phyloP scores from a whole-genome alignment of 64 coral and sea anemone species.

The Stichodactyla helianthus region DNA sequence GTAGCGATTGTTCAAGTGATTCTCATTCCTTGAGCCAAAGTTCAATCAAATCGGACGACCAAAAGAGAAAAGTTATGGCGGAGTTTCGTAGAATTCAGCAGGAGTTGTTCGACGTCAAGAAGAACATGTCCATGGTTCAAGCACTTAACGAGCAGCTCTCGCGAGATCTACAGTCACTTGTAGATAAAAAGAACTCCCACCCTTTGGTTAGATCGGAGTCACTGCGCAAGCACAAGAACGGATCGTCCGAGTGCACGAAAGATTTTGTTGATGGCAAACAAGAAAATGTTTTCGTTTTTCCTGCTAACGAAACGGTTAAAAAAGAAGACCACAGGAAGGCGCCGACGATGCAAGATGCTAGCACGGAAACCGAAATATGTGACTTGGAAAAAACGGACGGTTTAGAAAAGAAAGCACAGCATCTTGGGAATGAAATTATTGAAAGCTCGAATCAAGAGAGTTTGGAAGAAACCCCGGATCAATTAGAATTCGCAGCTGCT shows the following conservation, averaged over 20 bases:
- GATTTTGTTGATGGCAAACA: background rate
- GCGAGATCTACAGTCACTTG: constrained; percentile 34
- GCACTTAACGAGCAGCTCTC: constrained; percentile 48
- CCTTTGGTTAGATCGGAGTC: background rate
- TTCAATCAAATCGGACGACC: background rate
- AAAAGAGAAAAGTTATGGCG: constrained; percentile 18
- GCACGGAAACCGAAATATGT: background rate
- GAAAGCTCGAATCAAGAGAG: background rate
- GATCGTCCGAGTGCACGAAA: background rate
- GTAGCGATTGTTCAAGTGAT: background rate
- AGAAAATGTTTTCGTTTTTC: background rate
- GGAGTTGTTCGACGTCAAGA: constrained; percentile 31
- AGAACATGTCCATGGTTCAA: constrained; percentile 52
- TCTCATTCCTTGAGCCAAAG: background rate
- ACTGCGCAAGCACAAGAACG: background rate
- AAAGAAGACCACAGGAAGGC: background rate
- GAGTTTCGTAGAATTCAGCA: constrained; percentile 46
- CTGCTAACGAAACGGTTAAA: background rate
- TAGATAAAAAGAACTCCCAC: constrained; percentile 25
- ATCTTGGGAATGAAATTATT: background rate
- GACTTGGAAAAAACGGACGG: background rate
- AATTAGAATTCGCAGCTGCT: background rate
- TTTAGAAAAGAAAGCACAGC: background rate
- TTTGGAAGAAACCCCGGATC: background rate
- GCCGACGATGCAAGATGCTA: background rate